A percentile compares a stretch with the other conserved stretches of the same genome.
These are phyloP conservation scores for Sesamia nonagrioides DNA, from an alignment of 1,140 invertebrate species.

Conservation along the genomic window DNA sequence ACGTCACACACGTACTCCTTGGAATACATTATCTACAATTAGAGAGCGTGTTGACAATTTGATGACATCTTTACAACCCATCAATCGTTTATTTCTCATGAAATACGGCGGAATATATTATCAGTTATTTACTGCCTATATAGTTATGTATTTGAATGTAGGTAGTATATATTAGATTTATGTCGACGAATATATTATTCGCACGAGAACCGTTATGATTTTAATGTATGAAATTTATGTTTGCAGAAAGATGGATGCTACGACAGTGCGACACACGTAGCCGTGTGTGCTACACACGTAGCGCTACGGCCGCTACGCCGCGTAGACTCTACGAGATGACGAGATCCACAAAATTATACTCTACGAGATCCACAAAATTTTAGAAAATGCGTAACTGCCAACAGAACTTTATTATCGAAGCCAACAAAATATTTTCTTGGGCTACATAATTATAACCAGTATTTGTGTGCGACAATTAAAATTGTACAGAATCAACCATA, in stretches of 20 bases:
- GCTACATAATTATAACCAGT: neutral
- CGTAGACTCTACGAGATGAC: neutral
- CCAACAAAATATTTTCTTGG: neutral
- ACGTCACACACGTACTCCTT: neutral
- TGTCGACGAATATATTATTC: conserved; percentile 4
- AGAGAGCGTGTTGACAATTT: neutral
- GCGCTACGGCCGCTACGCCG: conserved; percentile 7
- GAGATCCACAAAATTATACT: neutral
- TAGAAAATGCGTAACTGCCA: neutral
- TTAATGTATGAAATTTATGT: conserved; percentile 9
- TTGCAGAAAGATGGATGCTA: neutral
- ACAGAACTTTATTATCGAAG: neutral
- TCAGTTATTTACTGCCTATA: neutral
- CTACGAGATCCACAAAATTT: neutral
- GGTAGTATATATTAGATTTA: neutral
- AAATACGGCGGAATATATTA: neutral
- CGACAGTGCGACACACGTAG: conserved; percentile 11
- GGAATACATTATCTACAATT: neutral
- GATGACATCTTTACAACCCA: conserved; percentile 9
- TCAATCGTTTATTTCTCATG: conserved; percentile 9
- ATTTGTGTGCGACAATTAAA: neutral
- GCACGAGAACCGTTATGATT: neutral
- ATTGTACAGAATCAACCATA: conserved; percentile 21
- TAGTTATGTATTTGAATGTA: neutral
- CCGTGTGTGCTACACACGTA: conserved; percentile 15